Evolutionary conservation across 2,888 invertebrate species (phyloP), one percentile per base, ranked within the genome.

Genomic region (Cyaniris semiargus): DNA sequence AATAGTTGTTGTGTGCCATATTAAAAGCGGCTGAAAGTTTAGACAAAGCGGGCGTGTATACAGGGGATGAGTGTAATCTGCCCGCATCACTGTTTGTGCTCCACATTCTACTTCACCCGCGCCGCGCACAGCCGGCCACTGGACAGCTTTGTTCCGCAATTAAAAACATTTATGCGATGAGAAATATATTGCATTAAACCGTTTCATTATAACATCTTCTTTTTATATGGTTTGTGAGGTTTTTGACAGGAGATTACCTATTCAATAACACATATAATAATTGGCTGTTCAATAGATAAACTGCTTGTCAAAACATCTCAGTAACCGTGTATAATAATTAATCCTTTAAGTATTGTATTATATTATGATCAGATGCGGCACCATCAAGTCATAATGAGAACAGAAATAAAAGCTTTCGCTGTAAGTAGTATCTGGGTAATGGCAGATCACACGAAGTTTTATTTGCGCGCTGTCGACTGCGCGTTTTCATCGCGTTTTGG

Each of bases 51-150:
- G 72, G 56, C 56, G 76, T 72, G 76, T 76, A 34, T 60, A 74
- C n/a, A 31, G 44, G 34, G 34, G 56, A 38, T 66, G 72, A 79
- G 78, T 78, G 80, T 78, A 77, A 80, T 78, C 78, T 76, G 78
- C 80, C 80, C 80, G 79, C 79, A 81, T 81, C 75, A 74, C 77
- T 76, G 78, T 79, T 21, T 76, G 79, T 78, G 72, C 76, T 76
- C 70, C 60, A 79, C 38, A 56, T 53, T 76, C 48, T 34, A 71
- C 23, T 60, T 76, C 44, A 31, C n/a, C 21, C n/a, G n/a, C 21
- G 56, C 34, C 18, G n/a, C 53, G 18, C 53, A 1, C 1, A 0
- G 56, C 66, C 27, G 66, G 27, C 66, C 27, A 66, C 66, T 66
- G 66, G 66, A 27, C 66, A 66, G 66, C 66, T 15, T 66, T 48